phyloP scores from a whole-genome alignment of 2,797 vertebrate genomes.

The Ataeniobius toweri region DNA sequence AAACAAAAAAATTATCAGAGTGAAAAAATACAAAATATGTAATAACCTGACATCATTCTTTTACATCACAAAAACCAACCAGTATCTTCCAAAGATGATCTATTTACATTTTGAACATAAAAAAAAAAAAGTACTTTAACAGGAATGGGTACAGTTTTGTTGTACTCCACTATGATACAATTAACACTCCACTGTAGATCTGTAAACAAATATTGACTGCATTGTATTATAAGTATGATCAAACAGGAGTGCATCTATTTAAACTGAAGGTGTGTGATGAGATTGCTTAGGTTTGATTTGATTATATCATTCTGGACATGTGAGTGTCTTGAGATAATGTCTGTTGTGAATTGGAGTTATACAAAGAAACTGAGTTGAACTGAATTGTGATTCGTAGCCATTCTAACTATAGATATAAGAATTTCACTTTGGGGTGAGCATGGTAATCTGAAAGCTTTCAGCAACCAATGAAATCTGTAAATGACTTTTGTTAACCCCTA shows the following conservation, averaged over 20 bases:
- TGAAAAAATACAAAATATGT: not conserved
- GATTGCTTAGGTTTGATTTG: not conserved
- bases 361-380: not conserved
- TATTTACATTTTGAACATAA: not conserved
- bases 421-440: slow-evolving; percentile 29
- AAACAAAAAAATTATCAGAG: not conserved
- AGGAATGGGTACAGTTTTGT: not conserved
- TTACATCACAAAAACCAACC: not conserved
- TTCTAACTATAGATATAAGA: slow-evolving; percentile 43
- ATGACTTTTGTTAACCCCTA: slow-evolving; percentile 38
- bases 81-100: not conserved
- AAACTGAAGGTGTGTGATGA: no score
- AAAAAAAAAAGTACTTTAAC: not conserved
- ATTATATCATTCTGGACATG: not conserved
- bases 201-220: not conserved
- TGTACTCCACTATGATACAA: no score
- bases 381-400: slow-evolving; percentile 13
- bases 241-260: not conserved
- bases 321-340: not conserved
- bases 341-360: not conserved
- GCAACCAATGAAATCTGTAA: slow-evolving; percentile 20
- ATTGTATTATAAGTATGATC: not conserved
- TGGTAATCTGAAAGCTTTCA: not conserved
- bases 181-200: no score
- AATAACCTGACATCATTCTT: not conserved